phyloP scores from a whole-genome alignment of 2,113 vertebrate genomes.

The Phylloscopus trochilus region DNA sequence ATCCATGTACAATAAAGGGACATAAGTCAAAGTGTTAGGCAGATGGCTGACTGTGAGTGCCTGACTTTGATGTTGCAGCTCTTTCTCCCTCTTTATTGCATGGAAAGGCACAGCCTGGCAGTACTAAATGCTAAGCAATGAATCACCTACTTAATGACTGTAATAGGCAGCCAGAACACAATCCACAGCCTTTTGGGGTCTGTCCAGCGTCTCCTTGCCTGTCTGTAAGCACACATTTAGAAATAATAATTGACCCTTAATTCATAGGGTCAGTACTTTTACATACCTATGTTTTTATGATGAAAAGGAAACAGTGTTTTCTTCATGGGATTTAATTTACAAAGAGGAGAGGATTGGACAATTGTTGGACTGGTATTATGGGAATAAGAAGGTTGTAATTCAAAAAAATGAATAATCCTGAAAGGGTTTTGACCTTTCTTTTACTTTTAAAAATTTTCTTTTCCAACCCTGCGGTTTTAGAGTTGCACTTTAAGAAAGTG shows the following conservation, averaged over 20 bases:
- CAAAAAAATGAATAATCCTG: not conserved
- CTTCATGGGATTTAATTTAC: conserved; percentile 22
- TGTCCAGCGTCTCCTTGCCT: conserved; percentile 6
- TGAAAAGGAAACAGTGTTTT: conserved; percentile 1
- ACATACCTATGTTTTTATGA: conserved; percentile 2
- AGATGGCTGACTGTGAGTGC: not conserved
- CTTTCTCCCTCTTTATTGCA: conserved; percentile 10
- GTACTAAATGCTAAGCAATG: conserved; percentile 37
- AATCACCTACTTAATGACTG: conserved; percentile 54
- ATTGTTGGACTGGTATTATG: not conserved
- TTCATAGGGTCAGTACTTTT: conserved; percentile 23
- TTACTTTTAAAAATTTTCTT: not conserved
- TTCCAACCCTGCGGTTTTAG: not conserved
- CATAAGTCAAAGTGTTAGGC: not conserved
- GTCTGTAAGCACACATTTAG: not conserved
- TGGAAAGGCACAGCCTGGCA: conserved; percentile 5
- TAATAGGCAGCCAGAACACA: conserved; percentile 50
- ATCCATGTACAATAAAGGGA: not conserved
- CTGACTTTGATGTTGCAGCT: conserved; percentile 47
- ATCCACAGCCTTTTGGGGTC: conserved; percentile 42
- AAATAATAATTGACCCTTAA: conserved; percentile 44
- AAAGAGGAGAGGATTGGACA: not conserved
- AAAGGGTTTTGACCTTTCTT: not conserved
- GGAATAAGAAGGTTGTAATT: not conserved
- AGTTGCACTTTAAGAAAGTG: not conserved